Evolutionary conservation across 2,888 invertebrate genomes (phyloP).

Genomic region (Trachelus stipa): DNA sequence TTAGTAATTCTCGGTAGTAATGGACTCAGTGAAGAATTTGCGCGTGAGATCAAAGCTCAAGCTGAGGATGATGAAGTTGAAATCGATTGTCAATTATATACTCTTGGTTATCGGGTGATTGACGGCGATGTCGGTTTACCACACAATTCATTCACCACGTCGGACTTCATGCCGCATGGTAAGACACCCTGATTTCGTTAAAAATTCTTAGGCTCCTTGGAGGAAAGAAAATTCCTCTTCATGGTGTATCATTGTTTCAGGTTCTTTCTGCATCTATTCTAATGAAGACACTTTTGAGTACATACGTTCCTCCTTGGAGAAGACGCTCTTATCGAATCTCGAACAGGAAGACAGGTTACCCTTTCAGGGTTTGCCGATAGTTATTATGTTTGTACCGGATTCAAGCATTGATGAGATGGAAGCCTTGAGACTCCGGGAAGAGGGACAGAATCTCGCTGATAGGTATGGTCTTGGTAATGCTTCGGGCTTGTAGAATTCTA

Average conservation of each 20-base stretch:
- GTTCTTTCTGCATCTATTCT: conserved; percentile 89
- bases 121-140: conserved; percentile 86
- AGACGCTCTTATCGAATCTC: conserved; percentile 88
- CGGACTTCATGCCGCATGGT: conserved; percentile 93
- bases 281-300: conserved; percentile 93
- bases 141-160: conserved; percentile 83
- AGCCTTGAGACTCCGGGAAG: conserved; percentile 84
- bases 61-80: conserved; percentile 89
- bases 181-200: conserved; percentile 43
- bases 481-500: neutral
- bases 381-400: conserved; percentile 91
- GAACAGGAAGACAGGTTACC: conserved; percentile 90
- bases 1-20: conserved; percentile 89
- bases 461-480: conserved; percentile 70
- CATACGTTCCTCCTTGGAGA: conserved; percentile 89
- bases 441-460: conserved; percentile 90
- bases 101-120: conserved; percentile 86
- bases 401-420: conserved; percentile 86
- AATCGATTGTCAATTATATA: conserved; percentile 83
- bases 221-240: neutral
- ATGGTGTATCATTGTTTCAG: conserved; percentile 60
- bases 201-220: neutral
- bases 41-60: conserved; percentile 85
- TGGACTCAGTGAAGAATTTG: conserved; percentile 88
- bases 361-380: conserved; percentile 88